These are phyloP conservation scores for Hippocampus comes DNA, from an alignment of 2,113 vertebrate genomes.

Conservation along the genomic window DNA sequence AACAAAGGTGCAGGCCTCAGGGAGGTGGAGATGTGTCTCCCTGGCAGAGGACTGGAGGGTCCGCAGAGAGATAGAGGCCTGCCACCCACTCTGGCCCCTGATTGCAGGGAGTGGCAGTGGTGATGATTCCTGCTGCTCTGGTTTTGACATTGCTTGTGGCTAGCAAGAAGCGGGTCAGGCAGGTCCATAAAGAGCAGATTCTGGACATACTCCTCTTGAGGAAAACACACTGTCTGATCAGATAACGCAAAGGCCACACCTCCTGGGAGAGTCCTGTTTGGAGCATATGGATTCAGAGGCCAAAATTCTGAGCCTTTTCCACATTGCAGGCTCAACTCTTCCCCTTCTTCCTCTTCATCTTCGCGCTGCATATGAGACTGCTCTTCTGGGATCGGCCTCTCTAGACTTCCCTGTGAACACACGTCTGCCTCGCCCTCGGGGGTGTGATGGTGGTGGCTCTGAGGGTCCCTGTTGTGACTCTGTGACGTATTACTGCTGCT, in stretches of 20 bases:
- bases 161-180: constrained; percentile 63
- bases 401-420: constrained; percentile 59
- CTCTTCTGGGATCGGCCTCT: constrained; percentile 62
- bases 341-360: constrained; percentile 57
- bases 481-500: constrained; percentile 57
- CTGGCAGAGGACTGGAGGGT: constrained; percentile 79
- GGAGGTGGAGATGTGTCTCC: constrained; percentile 63
- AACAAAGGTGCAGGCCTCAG: constrained; percentile 59
- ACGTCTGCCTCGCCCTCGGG: constrained; percentile 51
- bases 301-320: constrained; percentile 66
- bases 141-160: constrained; percentile 83
- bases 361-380: constrained; percentile 47
- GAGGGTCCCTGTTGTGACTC: constrained; percentile 66
- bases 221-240: constrained; percentile 65
- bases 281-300: constrained; percentile 68
- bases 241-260: constrained; percentile 59
- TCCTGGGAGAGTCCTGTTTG: constrained; percentile 80
- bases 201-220: constrained; percentile 63
- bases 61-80: constrained; percentile 75
- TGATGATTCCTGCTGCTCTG: constrained; percentile 88
- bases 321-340: constrained; percentile 49
- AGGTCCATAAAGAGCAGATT: constrained; percentile 55
- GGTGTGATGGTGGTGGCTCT: constrained; percentile 74
- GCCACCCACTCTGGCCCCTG: constrained; percentile 60
- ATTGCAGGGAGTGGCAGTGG: constrained; percentile 79